Evolutionary conservation across 2,797 vertebrate genomes (phyloP), one percentile per base, ranked within the genome.

Genomic region (Enoplosus armatus): DNA sequence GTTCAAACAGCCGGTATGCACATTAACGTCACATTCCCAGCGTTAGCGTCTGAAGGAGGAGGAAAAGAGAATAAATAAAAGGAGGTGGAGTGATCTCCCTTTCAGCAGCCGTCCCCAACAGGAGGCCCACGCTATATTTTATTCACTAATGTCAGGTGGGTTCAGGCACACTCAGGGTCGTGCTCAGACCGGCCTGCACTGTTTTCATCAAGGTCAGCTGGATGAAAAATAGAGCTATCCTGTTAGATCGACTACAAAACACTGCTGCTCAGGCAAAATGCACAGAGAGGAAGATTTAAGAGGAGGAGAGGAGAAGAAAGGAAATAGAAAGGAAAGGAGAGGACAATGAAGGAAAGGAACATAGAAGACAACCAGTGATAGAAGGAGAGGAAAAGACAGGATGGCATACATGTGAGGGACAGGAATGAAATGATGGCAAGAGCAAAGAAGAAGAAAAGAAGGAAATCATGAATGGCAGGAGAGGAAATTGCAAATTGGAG

Each of bases 131-230:
- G 60, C 83, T 84, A 94, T 94, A 91, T 94, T 94, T 94, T 93
- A 93, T 95, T 94, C 92, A 94, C 90, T 86, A 85, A 92, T 94
- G 94, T 95, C 93, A 94, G 93, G 85, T 86, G 87, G 86, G 88
- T 91, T 92, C 90, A 91, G 87, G 80, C 83, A 79, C 77, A 87
- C 77, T 86, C 79, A 80, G 87, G 88, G 87, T 87, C 68, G 55
- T 85, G 82, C 85, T 84, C 75, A 82, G 82, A 88, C 81, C 18
- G 72, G 79, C 62, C 75, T 48, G 51, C 82, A 59, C 80, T 78
- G 55, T 86, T 89, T 89, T 90, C 87, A 89, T 85, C 88, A 88
- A 91, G 89, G 85, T 90, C 91, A 83, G 85, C 74, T 29, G 74
- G 79, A 85, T 85, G 83, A 90, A 90, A 92, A 91, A 90, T 86